Percentiles rank a stretch among this genome's conserved stretches.
Conservation (phyloP, 2,888 invertebrate species). For the Heliconius ismenius region DNA sequence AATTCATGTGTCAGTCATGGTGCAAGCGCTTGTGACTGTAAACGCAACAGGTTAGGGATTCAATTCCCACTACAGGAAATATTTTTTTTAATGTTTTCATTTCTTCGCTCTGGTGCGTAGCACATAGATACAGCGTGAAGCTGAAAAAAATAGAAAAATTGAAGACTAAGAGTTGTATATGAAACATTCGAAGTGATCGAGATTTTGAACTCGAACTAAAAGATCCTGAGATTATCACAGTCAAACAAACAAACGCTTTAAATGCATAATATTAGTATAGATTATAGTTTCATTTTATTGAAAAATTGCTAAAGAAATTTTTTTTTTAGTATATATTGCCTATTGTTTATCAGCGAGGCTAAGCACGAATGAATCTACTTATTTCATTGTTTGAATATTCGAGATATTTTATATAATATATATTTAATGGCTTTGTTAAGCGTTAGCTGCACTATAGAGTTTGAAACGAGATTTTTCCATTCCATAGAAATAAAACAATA, state of each 20-base stretch:
- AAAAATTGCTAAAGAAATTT: neutral
- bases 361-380: neutral
- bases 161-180: no score
- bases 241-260: neutral
- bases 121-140: no score
- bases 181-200: no score
- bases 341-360: neutral
- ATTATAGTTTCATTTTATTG: neutral
- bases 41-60: no score
- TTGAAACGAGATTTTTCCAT: conserved; percentile 1
- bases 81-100: no score
- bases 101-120: no score
- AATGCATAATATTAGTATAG: neutral
- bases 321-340: neutral
- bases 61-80: no score
- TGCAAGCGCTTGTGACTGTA: no score
- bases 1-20: no score
- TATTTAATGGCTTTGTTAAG: neutral
- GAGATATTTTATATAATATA: neutral
- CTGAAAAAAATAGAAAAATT: no score
- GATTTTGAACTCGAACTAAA: neutral
- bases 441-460: neutral
- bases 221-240: no score
- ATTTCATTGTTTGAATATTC: neutral
- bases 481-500: conserved; percentile 12